Evolutionary conservation across 2,888 invertebrate genomes (phyloP).

Genomic region (Psylliodes chrysocephalus): DNA sequence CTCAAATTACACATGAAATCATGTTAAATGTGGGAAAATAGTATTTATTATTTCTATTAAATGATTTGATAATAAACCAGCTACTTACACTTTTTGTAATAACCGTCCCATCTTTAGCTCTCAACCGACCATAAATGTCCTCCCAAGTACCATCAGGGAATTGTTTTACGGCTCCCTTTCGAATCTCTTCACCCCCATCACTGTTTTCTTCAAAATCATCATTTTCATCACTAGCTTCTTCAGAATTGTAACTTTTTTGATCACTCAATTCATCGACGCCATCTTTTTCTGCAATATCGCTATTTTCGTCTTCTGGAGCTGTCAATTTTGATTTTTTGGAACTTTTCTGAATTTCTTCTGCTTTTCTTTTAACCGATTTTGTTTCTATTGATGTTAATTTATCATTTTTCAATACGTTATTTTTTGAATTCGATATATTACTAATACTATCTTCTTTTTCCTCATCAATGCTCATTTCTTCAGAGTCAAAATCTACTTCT

Average conservation of each 20-base stretch:
- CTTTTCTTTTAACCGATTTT: constrained; percentile 5
- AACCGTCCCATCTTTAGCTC: constrained; percentile 80
- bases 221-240: constrained; percentile 31
- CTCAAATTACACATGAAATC: too few relatives aligned
- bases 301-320: constrained; percentile 1
- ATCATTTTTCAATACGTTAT: neutral
- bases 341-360: neutral
- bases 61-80: too few relatives aligned
- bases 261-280: constrained; percentile 10
- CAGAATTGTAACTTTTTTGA: neutral
- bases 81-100: constrained; percentile 71
- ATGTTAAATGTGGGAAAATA: too few relatives aligned
- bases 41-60: too few relatives aligned
- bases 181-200: constrained; percentile 38
- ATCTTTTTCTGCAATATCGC: constrained; percentile 4
- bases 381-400: neutral
- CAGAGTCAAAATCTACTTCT: constrained; percentile 34
- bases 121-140: constrained; percentile 92
- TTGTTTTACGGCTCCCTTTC: constrained; percentile 39
- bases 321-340: constrained; percentile 2
- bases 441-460: constrained; percentile 22
- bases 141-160: constrained; percentile 72
- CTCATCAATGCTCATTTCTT: constrained; percentile 20
- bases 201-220: constrained; percentile 23
- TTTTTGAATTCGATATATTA: too few relatives aligned